These are phyloP conservation scores for Caenorhabditis imperialis DNA, from an alignment of 2,888 invertebrate species.

Conservation along the genomic window DNA sequence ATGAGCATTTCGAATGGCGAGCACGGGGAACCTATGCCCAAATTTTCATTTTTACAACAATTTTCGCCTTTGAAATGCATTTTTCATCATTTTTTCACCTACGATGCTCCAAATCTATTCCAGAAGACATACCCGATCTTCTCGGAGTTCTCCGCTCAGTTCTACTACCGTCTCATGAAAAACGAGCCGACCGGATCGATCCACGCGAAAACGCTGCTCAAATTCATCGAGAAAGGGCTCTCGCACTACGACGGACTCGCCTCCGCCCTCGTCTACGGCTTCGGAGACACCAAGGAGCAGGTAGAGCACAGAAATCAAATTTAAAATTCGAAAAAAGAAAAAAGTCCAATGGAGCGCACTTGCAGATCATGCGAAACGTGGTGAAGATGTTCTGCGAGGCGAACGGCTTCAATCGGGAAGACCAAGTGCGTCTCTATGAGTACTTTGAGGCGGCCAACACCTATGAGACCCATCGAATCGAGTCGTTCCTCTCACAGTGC, in stretches of 20 bases:
- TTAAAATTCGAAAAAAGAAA: background rate
- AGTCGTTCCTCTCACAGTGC: slow-evolving; percentile 19
- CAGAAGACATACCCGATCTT: slow-evolving; percentile 16
- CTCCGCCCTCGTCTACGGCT: background rate
- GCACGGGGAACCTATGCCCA: too few species aligned
- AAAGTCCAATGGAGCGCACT: too few species aligned
- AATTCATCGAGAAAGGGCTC: slow-evolving; percentile 14
- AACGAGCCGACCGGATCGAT: slow-evolving; percentile 6
- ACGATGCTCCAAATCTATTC: too few species aligned
- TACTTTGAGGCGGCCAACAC: slow-evolving; percentile 26
- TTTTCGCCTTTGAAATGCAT: too few species aligned
- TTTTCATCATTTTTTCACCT: too few species aligned
- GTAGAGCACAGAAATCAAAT: background rate
- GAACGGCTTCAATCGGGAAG: slow-evolving; percentile 23
- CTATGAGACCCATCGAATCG: background rate
- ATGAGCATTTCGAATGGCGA: too few species aligned
- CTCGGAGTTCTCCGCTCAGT: slow-evolving; percentile 10
- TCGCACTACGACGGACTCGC: slow-evolving; percentile 24
- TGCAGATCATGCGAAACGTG: slow-evolving; percentile 31
- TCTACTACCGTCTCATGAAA: slow-evolving; percentile 13
- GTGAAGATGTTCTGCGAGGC: slow-evolving; percentile 39
- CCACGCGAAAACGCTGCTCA: slow-evolving; percentile 7
- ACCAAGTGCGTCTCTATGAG: slow-evolving; percentile 34
- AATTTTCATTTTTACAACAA: too few species aligned
- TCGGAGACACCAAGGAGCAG: slow-evolving; percentile 28